phyloP scores from a whole-genome alignment of 2,797 vertebrate genomes.

The Arnoldichthys spilopterus region DNA sequence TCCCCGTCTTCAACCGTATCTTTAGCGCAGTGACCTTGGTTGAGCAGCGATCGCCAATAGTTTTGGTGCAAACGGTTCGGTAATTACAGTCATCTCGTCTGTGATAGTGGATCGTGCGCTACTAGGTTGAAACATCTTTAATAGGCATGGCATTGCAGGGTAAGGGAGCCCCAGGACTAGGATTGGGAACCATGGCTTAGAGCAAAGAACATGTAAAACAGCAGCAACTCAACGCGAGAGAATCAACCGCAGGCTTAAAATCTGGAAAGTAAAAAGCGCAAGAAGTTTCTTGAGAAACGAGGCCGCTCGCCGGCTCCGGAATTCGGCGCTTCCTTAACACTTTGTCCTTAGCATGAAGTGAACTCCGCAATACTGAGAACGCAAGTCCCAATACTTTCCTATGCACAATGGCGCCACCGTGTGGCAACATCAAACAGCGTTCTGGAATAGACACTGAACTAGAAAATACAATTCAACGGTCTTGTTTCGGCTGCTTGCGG shows the following conservation, averaged over 20 bases:
- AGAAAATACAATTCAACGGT: constrained; percentile 34
- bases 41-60: no score
- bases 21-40: no score
- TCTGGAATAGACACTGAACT: constrained; percentile 48
- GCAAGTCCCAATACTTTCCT: constrained; percentile 45
- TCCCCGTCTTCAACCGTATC: no score
- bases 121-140: no score
- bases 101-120: no score
- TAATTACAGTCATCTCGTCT: no score
- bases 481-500: background rate
- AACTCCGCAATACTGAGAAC: constrained; percentile 48
- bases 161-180: no score
- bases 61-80: no score
- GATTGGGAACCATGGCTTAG: background rate
- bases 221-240: background rate
- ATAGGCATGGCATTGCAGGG: no score
- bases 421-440: constrained; percentile 51
- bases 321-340: constrained; percentile 60
- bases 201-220: background rate
- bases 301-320: background rate
- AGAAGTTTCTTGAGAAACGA: background rate
- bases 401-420: constrained; percentile 48
- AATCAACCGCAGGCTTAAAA: background rate
- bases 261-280: background rate
- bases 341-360: constrained; percentile 59